Conservation (phyloP, 2,888 invertebrate species). For the Cotesia congregata region DNA sequence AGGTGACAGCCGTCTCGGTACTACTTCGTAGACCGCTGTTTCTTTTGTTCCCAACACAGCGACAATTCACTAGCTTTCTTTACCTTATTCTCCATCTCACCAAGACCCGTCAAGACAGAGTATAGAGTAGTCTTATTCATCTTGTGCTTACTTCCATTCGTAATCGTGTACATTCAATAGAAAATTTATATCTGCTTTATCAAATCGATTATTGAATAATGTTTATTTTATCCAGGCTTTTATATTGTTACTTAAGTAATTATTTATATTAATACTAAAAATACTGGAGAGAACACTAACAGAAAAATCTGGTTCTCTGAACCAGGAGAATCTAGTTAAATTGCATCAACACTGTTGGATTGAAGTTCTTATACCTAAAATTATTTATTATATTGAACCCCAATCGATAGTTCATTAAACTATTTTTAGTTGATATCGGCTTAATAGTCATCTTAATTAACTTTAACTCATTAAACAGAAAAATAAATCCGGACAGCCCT, state of each 20-base stretch:
- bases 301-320: too few species aligned
- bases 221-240: background rate
- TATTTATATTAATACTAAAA: background rate
- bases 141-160: constrained; percentile 11
- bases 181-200: background rate
- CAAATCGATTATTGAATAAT: background rate
- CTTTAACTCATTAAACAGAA: too few species aligned
- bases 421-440: too few species aligned
- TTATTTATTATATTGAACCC: too few species aligned
- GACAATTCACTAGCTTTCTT: constrained; percentile 61
- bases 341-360: too few species aligned
- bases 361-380: too few species aligned
- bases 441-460: too few species aligned
- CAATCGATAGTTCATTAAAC: too few species aligned
- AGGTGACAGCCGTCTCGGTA: constrained; percentile 60
- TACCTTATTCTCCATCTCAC: constrained; percentile 41
- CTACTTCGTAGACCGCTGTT: constrained; percentile 54
- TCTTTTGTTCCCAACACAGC: constrained; percentile 58
- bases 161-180: constrained; percentile 5
- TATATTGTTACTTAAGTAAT: background rate
- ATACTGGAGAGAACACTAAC: too few species aligned
- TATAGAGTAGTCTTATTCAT: constrained; percentile 33
- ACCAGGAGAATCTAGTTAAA: too few species aligned
- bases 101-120: constrained; percentile 54
- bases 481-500: too few species aligned